Conservation (phyloP, 2,888 invertebrate genomes). For the Chesias legatella region DNA sequence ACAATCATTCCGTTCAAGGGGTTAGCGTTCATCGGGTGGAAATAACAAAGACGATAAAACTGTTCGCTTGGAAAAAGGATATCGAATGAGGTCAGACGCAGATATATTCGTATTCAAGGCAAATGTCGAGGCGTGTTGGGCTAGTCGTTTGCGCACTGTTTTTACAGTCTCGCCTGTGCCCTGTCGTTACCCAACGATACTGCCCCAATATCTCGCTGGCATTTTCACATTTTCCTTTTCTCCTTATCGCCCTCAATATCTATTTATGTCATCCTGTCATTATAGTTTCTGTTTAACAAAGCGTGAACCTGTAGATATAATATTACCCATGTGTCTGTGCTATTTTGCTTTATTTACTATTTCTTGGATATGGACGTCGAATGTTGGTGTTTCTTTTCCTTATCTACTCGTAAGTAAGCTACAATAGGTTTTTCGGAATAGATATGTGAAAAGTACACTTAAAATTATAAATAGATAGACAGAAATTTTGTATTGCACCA, state of each 20-base stretch:
- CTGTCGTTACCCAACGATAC: conserved; percentile 47
- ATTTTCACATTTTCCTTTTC: conserved; percentile 30
- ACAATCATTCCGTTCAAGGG: conserved; percentile 68
- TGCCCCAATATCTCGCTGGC: conserved; percentile 35
- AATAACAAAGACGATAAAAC: conserved; percentile 78
- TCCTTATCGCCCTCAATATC: conserved; percentile 19
- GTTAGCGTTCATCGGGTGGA: conserved; percentile 75
- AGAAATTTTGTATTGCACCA: no score
- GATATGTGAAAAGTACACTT: no score
- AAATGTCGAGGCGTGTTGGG: conserved; percentile 64
- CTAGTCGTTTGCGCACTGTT: conserved; percentile 63
- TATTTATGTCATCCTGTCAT: conserved; percentile 14
- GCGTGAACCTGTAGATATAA: conserved; percentile 11
- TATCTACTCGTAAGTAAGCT: no score
- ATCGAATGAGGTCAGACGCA: conserved; percentile 76
- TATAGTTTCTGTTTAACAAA: conserved; percentile 20
- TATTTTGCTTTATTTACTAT: no score
- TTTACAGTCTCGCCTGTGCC: conserved; percentile 49
- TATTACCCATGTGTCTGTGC: background rate
- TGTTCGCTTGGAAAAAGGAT: conserved; percentile 76
- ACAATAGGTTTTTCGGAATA: no score
- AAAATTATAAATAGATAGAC: no score
- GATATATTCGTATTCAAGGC: conserved; percentile 68
- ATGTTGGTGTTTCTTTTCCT: no score
- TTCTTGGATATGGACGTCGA: no score